A percentile compares a stretch with the other conserved stretches of the same genome.
Evolutionary conservation across 1,140 invertebrate species (phyloP).

Genomic region (Grapholita molesta): DNA sequence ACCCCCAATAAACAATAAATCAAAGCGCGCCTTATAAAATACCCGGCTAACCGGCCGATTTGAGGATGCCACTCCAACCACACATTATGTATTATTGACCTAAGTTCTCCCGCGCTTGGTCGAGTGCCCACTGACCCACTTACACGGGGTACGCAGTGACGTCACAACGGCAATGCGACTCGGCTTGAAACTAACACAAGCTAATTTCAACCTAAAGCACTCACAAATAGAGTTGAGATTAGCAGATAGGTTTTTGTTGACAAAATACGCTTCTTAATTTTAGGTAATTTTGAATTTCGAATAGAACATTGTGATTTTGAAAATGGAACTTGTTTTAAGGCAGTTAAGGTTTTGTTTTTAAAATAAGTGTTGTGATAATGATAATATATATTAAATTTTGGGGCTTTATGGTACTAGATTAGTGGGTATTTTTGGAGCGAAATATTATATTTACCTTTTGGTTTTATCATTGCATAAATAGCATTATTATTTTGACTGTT

Average conservation of each 20-base stretch:
- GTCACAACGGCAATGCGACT: slow-evolving; percentile 52
- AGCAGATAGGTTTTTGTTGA: slow-evolving; percentile 12
- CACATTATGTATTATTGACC: background rate
- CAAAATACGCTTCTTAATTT: background rate
- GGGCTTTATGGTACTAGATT: background rate
- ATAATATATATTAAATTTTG: background rate
- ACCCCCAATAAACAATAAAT: background rate
- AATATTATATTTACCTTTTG: background rate
- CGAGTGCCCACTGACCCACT: slow-evolving; percentile 44
- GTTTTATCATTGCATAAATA: no score
- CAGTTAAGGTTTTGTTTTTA: background rate
- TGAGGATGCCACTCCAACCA: background rate
- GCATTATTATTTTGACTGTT: no score
- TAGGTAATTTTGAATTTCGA: background rate
- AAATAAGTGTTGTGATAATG: background rate
- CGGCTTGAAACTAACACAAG: slow-evolving; percentile 20
- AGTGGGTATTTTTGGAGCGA: background rate
- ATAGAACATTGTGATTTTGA: background rate
- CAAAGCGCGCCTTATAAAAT: background rate
- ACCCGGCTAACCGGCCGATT: background rate
- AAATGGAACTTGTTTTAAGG: background rate
- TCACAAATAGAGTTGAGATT: slow-evolving; percentile 33
- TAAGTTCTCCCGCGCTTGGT: slow-evolving; percentile 32
- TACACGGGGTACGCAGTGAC: slow-evolving; percentile 51
- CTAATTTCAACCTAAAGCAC: slow-evolving; percentile 25